A percentile compares a stretch with the other conserved stretches of the same genome.
Conservation (phyloP, 1,140 invertebrate genomes). For the Pseudomyrmex flavicornis region DNA sequence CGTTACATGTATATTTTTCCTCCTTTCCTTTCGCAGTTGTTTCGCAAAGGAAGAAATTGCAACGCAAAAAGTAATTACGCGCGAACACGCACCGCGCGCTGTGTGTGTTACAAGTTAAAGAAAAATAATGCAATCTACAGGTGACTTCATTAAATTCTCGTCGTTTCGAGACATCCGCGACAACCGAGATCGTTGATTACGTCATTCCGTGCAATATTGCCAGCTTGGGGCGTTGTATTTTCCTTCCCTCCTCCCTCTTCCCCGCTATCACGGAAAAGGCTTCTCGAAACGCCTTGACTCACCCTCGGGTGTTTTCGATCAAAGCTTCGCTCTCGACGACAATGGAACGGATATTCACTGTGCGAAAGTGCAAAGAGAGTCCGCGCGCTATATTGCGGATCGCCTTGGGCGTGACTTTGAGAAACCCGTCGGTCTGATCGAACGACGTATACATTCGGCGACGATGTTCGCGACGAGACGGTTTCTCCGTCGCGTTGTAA, state of each 20-base stretch:
- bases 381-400: slow-evolving; percentile 55
- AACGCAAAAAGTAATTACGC: slow-evolving; percentile 26
- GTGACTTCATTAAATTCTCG: slow-evolving; percentile 33
- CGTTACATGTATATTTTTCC: neutral
- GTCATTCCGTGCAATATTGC: slow-evolving; percentile 47
- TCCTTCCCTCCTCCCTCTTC: neutral
- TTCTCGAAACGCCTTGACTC: slow-evolving; percentile 52
- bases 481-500: slow-evolving; percentile 6
- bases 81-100: neutral
- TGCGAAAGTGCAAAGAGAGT: slow-evolving; percentile 62
- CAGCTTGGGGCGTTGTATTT: slow-evolving; percentile 34
- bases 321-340: slow-evolving; percentile 63
- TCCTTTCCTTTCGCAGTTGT: neutral
- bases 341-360: slow-evolving; percentile 66
- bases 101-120: neutral
- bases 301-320: slow-evolving; percentile 63
- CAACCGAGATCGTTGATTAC: slow-evolving; percentile 38
- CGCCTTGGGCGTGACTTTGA: slow-evolving; percentile 53
- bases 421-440: slow-evolving; percentile 33
- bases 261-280: slow-evolving; percentile 26
- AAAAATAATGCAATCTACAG: slow-evolving; percentile 2
- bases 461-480: slow-evolving; percentile 25
- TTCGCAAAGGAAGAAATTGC: neutral
- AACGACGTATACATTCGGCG: slow-evolving; percentile 2
- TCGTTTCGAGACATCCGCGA: slow-evolving; percentile 8